Conservation (phyloP, 1,140 invertebrate species). For the Drosophila novamexicana region DNA sequence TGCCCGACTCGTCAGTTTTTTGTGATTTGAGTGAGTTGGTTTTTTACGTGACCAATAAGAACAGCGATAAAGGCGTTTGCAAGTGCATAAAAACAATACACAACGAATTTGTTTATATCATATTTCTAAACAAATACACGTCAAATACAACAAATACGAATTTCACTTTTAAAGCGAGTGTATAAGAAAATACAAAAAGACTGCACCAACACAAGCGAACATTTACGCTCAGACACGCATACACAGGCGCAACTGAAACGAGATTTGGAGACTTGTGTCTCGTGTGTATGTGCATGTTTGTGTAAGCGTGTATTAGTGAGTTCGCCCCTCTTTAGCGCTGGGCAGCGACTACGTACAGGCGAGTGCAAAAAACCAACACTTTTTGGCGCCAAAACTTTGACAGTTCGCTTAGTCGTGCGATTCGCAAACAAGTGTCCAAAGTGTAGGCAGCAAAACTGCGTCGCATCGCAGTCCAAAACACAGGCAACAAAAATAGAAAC, state of each 20-base stretch:
- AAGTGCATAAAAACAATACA: constrained; percentile 30
- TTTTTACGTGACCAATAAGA: constrained; percentile 20
- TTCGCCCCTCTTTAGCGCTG: constrained; percentile 51
- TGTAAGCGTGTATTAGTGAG: constrained; percentile 50
- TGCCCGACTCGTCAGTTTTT: constrained; percentile 40
- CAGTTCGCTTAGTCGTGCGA: constrained; percentile 61
- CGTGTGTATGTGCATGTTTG: constrained; percentile 15
- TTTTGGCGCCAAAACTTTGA: constrained; percentile 83
- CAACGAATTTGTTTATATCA: constrained; percentile 62
- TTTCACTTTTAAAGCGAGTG: constrained; percentile 63
- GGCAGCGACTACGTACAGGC: constrained; percentile 49
- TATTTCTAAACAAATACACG: constrained; percentile 61
- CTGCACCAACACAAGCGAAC: constrained; percentile 24
- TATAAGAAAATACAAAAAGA: constrained; percentile 49
- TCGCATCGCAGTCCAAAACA: constrained; percentile 49
- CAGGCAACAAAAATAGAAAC: constrained; percentile 27
- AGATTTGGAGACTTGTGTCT: constrained; percentile 57
- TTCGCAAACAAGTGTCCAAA: constrained; percentile 73
- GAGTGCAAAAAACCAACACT: constrained; percentile 59
- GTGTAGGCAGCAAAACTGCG: constrained; percentile 59
- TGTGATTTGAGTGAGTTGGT: constrained; percentile 37
- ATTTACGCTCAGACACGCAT: constrained; percentile 32
- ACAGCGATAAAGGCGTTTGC: constrained; percentile 8
- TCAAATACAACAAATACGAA: constrained; percentile 48
- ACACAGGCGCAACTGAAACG: constrained; percentile 30